Evolutionary conservation across 2,888 invertebrate species (phyloP).

Genomic region (Rhagonycha lutea): DNA sequence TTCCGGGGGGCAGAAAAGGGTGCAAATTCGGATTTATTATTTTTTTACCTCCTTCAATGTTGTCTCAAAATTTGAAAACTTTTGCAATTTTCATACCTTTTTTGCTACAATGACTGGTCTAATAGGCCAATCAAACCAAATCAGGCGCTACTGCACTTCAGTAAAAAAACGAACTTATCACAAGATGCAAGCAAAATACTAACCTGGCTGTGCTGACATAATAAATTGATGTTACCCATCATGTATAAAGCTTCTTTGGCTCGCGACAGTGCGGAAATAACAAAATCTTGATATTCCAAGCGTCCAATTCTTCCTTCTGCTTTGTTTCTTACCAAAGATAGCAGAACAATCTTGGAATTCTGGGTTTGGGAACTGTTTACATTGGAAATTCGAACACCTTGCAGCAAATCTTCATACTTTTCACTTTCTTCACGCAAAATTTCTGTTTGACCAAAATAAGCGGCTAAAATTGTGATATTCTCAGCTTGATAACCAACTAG

Average conservation of each 20-base stretch:
- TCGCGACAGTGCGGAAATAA: conserved; percentile 53
- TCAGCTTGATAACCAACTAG: conserved; percentile 61
- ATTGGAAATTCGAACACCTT: conserved; percentile 64
- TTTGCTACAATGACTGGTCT: too few species aligned
- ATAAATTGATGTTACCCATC: conserved; percentile 70
- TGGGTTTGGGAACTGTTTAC: conserved; percentile 84
- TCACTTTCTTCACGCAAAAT: conserved; percentile 58
- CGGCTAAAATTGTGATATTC: conserved; percentile 74
- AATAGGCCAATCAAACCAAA: too few species aligned
- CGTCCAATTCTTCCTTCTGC: conserved; percentile 70
- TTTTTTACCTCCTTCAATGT: too few species aligned
- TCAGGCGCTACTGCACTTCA: too few species aligned
- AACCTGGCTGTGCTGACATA: conserved; percentile 57
- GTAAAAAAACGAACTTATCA: too few species aligned
- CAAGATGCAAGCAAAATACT: too few species aligned
- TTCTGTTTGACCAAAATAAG: conserved; percentile 72
- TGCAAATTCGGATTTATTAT: too few species aligned
- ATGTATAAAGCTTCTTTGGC: conserved; percentile 73
- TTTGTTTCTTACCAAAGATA: conserved; percentile 82
- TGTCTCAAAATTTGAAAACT: too few species aligned
- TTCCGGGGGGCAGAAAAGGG: too few species aligned
- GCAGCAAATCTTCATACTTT: conserved; percentile 41
- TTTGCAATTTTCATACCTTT: too few species aligned
- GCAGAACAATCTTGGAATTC: conserved; percentile 75
- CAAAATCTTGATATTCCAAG: conserved; percentile 68